phyloP scores from a whole-genome alignment of 1,140 invertebrate species.

The Lineus longissimus region DNA sequence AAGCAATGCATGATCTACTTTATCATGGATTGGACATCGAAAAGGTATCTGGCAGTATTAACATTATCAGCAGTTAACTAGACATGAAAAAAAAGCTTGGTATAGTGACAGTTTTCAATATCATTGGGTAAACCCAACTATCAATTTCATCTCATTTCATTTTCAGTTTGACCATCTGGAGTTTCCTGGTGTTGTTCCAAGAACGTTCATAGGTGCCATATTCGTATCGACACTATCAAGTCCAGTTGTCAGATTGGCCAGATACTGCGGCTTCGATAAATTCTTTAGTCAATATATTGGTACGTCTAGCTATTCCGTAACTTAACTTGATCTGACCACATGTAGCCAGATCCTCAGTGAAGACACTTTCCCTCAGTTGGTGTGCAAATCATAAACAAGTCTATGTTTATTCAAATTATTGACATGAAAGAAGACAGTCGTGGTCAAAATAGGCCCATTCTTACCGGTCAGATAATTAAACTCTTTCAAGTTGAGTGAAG shows the following conservation, averaged over 20 bases:
- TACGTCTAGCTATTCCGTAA: slow-evolving; percentile 62
- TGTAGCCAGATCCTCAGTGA: too few relatives aligned
- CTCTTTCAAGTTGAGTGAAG: too few relatives aligned
- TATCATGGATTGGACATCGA: slow-evolving; percentile 80
- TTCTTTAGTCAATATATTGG: slow-evolving; percentile 87
- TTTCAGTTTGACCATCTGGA: slow-evolving; percentile 95
- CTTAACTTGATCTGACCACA: too few relatives aligned
- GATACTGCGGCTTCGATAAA: slow-evolving; percentile 73
- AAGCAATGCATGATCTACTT: slow-evolving; percentile 95
- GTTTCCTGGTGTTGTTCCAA: slow-evolving; percentile 96
- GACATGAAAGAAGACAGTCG: too few relatives aligned
- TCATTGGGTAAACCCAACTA: neutral
- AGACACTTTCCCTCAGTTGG: too few relatives aligned
- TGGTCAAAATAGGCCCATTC: too few relatives aligned
- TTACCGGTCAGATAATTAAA: too few relatives aligned
- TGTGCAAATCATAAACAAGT: too few relatives aligned
- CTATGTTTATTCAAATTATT: too few relatives aligned
- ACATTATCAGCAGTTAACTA: neutral
- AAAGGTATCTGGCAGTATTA: slow-evolving; percentile 67
- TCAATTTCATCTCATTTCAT: too few relatives aligned
- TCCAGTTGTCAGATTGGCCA: slow-evolving; percentile 61
- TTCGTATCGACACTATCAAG: slow-evolving; percentile 67
- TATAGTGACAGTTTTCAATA: slow-evolving; percentile 10
- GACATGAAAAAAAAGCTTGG: too few relatives aligned
- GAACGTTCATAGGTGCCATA: slow-evolving; percentile 93